Evolutionary conservation across 2,888 invertebrate genomes (phyloP), one percentile per base, ranked within the genome.

Genomic region (Hipparchia semele): DNA sequence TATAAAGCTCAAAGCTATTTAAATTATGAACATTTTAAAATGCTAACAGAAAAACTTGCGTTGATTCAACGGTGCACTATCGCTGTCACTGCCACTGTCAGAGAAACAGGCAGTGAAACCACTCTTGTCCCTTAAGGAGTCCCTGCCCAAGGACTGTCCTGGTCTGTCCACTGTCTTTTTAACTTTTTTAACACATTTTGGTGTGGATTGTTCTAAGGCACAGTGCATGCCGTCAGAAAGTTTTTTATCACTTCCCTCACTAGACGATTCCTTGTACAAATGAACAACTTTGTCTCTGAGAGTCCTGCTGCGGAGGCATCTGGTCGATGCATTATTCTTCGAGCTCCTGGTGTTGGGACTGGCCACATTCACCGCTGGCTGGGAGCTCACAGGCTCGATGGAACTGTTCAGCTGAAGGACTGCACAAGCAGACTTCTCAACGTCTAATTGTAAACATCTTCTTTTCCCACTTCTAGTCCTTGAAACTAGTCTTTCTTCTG

Each of bases 91-190:
- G 59, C 91, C 93, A 87, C 91, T 92, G 75, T 93, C 93, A 0
- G 93, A 90, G 78, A 94, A 93, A 78, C 93, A 93, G 6, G 88
- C 89, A 0, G 90, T 80, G 77, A 90, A 92, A 54, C 92, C 93
- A 83, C 92, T 92, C 76, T 85, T 87, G 76, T 92, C 89, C 75
- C 88, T 84, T 33, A 86, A 74, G 0, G 90, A 88, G 82, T 89
- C 88, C 71, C 80, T 84, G 62, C 79, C 80, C 13, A 81, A 75
- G 45, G 83, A 83, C 51, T 79, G 79, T 75, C 79, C 81, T 76
- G 80, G 83, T 79, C 83, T 86, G 70, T 85, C 82, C 33, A 75
- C 70, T 23, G 79, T 77, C 75, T 86, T 87, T 73, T 83, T 87
- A 6, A 80, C 77, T 54, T 81, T 81, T 3, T 65, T 75, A 60